Percentiles rank a stretch among this genome's conserved stretches.
These are phyloP conservation scores for Epinephelus fuscoguttatus DNA, from an alignment of 2,113 vertebrate species.

Conservation along the genomic window DNA sequence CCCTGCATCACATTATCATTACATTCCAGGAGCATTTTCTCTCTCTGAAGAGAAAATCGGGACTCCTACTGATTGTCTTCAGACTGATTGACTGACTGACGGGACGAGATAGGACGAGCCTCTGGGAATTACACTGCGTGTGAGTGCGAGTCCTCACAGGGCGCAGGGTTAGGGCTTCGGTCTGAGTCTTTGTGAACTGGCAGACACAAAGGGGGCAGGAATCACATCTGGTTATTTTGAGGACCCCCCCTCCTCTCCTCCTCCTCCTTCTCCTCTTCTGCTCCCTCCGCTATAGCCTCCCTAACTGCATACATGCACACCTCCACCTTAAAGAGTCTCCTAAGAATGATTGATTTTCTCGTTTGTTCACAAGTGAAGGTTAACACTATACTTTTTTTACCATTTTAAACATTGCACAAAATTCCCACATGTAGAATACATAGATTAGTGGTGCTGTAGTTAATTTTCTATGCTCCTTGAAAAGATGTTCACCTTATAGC, in stretches of 20 bases:
- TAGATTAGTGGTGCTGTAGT: slow-evolving; percentile 39
- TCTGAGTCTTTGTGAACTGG: slow-evolving; percentile 74
- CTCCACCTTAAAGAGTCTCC: slow-evolving; percentile 34
- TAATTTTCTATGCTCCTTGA: slow-evolving; percentile 33
- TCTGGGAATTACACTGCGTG: slow-evolving; percentile 55
- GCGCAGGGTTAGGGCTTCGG: slow-evolving; percentile 49
- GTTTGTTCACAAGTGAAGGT: background rate
- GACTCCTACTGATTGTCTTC: slow-evolving; percentile 65
- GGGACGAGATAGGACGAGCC: slow-evolving; percentile 64
- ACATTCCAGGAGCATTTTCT: slow-evolving; percentile 62
- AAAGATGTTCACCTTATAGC: slow-evolving; percentile 56
- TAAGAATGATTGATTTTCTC: slow-evolving; percentile 8
- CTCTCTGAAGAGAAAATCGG: slow-evolving; percentile 55
- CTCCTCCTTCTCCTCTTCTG: background rate
- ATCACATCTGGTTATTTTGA: slow-evolving; percentile 74
- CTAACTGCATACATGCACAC: slow-evolving; percentile 21
- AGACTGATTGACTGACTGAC: slow-evolving; percentile 73
- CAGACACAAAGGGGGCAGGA: slow-evolving; percentile 71
- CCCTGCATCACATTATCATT: slow-evolving; percentile 66
- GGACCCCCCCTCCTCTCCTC: background rate
- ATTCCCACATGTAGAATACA: slow-evolving; percentile 30
- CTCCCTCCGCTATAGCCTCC: background rate
- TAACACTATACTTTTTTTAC: slow-evolving; percentile 38
- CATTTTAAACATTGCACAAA: slow-evolving; percentile 14
- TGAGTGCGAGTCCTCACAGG: slow-evolving; percentile 37